Conservation (phyloP, 2,797 vertebrate species). For the Ctenochaetus hawaiiensis region DNA sequence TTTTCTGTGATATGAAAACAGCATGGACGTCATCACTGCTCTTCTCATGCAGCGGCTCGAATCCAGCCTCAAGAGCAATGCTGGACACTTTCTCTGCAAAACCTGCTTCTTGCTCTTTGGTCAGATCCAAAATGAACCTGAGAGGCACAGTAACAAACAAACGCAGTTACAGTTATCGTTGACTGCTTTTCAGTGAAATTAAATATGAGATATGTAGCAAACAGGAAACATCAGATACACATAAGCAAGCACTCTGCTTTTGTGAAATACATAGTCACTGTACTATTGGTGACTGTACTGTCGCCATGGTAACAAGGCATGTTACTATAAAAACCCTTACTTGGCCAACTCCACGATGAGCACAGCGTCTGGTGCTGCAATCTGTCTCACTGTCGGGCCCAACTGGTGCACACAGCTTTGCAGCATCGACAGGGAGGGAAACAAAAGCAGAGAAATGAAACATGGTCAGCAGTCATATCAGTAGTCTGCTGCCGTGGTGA, state of each 20-base stretch:
- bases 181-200: background rate
- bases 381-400: constrained; percentile 77
- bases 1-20: constrained; percentile 68
- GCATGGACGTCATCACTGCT: constrained; percentile 61
- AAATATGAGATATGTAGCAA: constrained; percentile 6
- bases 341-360: constrained; percentile 87
- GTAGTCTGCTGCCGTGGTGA: constrained; percentile 20
- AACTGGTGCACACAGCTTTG: constrained; percentile 86
- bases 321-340: constrained; percentile 82
- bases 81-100: constrained; percentile 76
- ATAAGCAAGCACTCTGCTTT: constrained; percentile 25
- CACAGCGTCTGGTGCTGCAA: constrained; percentile 83
- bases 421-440: constrained; percentile 19
- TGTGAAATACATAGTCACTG: constrained; percentile 30
- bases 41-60: constrained; percentile 59
- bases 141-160: constrained; percentile 19
- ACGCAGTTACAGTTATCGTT: background rate
- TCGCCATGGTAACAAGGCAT: constrained; percentile 70
- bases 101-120: constrained; percentile 80
- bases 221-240: constrained; percentile 5
- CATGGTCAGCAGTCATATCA: constrained; percentile 25
- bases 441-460: constrained; percentile 49
- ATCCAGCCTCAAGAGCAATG: constrained; percentile 80
- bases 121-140: constrained; percentile 88
- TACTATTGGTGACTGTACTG: constrained; percentile 46